Base-by-base conservation (phyloP, 1,140 invertebrate genomes). In the Medauroidea extradentata region DNA sequence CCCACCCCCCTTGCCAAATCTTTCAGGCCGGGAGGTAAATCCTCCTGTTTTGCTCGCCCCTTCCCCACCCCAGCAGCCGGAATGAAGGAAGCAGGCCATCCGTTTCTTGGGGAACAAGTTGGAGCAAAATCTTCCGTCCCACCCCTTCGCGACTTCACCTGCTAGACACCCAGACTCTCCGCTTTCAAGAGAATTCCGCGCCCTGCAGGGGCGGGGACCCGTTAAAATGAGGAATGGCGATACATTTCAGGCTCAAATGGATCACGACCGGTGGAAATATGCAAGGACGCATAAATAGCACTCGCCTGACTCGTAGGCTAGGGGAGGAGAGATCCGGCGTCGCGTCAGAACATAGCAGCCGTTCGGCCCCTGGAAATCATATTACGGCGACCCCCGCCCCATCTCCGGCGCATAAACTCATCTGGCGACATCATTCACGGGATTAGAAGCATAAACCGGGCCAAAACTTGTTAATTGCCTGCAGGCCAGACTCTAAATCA, bases 381-480 rank as follows among this genome's bases (percentile, higher is more conserved):
- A 60, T 60, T 60, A 60, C 42, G 4, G 29, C 5, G 5, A 11
- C 4, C 29, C 29, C 29, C 29, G 11, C 29, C 11, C 29, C 29
- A 4, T 34, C 29, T 4, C 29, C 29, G 11, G 46, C 57, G 57
- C 42, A 62, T 62, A 62, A 59, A 62, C 61, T 62, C 57, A 60
- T 43, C 57, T 56, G 27, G 46, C 38, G 44, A 53, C 62, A 63
- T 63, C 62, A 60, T 60, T 63, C 62, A 63, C 56, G 43, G 62
- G 62, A 63, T 63, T 63, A 63, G 50, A 19, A 55, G 42, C 58
- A 63, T 53, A 61, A 63, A 61, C 59, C 58, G 48, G 44, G 48
- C 51, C 29, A 51, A 52, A 60, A 56, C 53, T 60, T 63, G 62
- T 63, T 63, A 63, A 63, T 63, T 63, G 59, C 62, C 51, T 39